A percentile compares a stretch with the other conserved stretches of the same genome.
phyloP scores from a whole-genome alignment of 2,113 vertebrate species.

The Thryonomys swinderianus region DNA sequence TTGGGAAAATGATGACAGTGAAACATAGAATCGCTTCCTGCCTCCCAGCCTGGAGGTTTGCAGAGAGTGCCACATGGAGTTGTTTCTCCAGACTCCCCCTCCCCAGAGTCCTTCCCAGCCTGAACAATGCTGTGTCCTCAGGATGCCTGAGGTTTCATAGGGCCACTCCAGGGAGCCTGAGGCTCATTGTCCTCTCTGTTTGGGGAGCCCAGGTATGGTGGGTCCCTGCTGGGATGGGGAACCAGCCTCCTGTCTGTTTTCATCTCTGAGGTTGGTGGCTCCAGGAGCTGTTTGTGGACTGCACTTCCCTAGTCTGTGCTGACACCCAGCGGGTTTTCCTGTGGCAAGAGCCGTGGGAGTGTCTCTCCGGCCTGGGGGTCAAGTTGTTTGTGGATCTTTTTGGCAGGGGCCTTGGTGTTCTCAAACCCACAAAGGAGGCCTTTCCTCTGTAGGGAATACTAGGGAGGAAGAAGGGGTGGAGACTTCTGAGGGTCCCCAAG shows the following conservation, averaged over 20 bases:
- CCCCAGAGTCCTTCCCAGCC: not conserved
- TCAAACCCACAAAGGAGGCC: conserved; percentile 18
- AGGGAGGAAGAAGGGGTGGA: conserved; percentile 16
- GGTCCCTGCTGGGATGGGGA: conserved; percentile 55
- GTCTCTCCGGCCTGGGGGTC: not conserved
- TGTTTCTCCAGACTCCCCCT: conserved; percentile 4
- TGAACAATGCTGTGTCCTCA: conserved; percentile 44
- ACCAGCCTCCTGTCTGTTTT: conserved; percentile 17
- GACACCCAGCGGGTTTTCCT: conserved; percentile 68
- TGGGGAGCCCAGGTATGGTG: not conserved
- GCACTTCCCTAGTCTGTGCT: conserved; percentile 69
- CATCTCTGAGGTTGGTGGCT: conserved; percentile 61
- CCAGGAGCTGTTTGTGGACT: conserved; percentile 49
- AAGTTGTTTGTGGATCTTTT: conserved; percentile 58
- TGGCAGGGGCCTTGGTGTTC: conserved; percentile 34
- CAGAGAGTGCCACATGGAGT: not conserved
- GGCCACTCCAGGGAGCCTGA: not conserved
- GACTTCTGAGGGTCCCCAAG: not conserved
- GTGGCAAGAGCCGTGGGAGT: not conserved
- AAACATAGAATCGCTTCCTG: not conserved
- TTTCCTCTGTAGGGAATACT: conserved; percentile 49
- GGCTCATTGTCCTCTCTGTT: conserved; percentile 48
- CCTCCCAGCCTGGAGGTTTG: not conserved
- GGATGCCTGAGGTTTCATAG: conserved; percentile 38
- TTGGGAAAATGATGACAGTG: not conserved